Evolutionary conservation across 2,113 vertebrate species (phyloP).

Genomic region (Protobothrops flavoviridis): DNA sequence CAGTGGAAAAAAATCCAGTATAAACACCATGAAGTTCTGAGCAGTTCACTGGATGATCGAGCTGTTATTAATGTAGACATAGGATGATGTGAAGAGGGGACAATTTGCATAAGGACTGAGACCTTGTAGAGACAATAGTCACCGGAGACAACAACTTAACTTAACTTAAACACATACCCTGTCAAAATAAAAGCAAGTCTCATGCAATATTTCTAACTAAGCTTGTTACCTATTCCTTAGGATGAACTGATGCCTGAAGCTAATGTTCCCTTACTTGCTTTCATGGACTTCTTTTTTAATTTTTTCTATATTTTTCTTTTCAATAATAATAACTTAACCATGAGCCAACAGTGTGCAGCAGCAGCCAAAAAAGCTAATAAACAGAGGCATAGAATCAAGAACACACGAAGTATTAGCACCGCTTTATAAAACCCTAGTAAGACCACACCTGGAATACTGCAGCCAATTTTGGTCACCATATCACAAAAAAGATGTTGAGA

Average conservation of each 20-base stretch:
- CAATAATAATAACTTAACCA: neutral
- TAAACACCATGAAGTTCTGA: neutral
- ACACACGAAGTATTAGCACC: no score
- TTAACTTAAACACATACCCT: neutral
- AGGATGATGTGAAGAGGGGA: neutral
- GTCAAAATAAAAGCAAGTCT: neutral
- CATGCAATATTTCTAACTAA: neutral
- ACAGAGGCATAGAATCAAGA: no score
- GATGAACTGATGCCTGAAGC: neutral
- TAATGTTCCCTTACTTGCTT: neutral
- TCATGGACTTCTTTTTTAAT: neutral
- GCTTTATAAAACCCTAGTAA: no score
- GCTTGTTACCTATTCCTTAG: neutral
- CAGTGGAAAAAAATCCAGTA: neutral
- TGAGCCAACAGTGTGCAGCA: no score
- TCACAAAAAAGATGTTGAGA: no score
- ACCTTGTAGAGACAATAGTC: neutral
- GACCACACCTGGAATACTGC: no score
- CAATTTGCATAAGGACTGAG: neutral
- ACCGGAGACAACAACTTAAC: neutral
- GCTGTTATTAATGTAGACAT: neutral
- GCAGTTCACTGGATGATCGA: neutral
- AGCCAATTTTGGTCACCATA: no score
- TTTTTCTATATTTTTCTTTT: no score
- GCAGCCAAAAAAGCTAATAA: no score